A percentile compares a stretch with the other conserved stretches of the same genome.
phyloP scores from a whole-genome alignment of 2,888 invertebrate species.

The Eupeodes luniger region DNA sequence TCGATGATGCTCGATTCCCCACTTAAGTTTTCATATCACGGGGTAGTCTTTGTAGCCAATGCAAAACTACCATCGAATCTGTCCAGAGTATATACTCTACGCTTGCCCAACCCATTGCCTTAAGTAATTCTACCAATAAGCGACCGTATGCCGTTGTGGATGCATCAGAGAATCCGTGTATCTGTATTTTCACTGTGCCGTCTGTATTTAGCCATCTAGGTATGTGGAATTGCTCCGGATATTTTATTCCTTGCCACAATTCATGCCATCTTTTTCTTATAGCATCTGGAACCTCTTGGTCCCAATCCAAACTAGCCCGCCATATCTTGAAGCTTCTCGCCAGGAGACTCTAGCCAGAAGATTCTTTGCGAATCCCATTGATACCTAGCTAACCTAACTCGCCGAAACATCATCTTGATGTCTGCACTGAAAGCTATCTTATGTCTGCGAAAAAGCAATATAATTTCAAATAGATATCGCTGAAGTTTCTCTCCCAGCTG shows the following conservation, averaged over 20 bases:
- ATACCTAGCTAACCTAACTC: constrained; percentile 19
- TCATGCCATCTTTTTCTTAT: background rate
- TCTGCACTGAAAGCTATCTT: constrained; percentile 40
- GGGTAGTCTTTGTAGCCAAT: constrained; percentile 32
- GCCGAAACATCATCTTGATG: constrained; percentile 53
- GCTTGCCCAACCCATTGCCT: constrained; percentile 26
- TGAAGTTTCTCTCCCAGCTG: background rate
- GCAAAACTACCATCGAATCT: constrained; percentile 16
- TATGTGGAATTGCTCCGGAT: constrained; percentile 13
- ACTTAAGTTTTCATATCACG: constrained; percentile 35
- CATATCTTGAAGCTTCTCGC: constrained; percentile 24
- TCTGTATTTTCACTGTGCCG: background rate
- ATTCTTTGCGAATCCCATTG: constrained; percentile 48
- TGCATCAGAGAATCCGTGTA: background rate
- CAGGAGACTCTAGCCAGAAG: constrained; percentile 59
- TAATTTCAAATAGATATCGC: constrained; percentile 1
- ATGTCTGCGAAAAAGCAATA: constrained; percentile 21
- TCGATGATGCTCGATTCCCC: no score
- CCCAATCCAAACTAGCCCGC: background rate
- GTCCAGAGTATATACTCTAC: background rate
- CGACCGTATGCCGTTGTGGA: background rate
- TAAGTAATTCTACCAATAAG: background rate
- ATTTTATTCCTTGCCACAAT: constrained; percentile 5
- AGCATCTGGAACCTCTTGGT: background rate
- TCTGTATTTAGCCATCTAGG: constrained; percentile 19